Conservation (phyloP, 2,113 vertebrate species). For the Platichthys flesus region DNA sequence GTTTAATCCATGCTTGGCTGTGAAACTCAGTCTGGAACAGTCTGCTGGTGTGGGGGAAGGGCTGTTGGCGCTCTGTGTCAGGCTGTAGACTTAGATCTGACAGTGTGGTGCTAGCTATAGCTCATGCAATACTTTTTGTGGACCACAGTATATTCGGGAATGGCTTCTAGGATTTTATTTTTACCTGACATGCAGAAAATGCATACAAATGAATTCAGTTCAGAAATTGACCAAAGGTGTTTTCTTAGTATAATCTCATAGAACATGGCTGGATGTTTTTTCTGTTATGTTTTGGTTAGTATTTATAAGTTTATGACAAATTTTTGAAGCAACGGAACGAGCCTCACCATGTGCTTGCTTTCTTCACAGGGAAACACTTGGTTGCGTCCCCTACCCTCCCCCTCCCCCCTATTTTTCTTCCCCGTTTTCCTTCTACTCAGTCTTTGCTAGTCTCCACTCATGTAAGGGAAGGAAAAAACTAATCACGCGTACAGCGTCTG, state of each 20-base stretch:
- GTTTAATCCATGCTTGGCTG: conserved; percentile 69
- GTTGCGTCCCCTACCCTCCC: conserved; percentile 23
- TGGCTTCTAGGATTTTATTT: neutral
- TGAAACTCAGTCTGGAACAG: conserved; percentile 62
- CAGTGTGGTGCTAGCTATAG: conserved; percentile 66
- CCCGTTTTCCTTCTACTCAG: conserved; percentile 62
- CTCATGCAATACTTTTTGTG: conserved; percentile 17
- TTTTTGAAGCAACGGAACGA: conserved; percentile 31
- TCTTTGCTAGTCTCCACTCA: conserved; percentile 39
- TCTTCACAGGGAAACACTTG: conserved; percentile 56
- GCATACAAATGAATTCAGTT: neutral
- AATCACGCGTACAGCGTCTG: conserved; percentile 40
- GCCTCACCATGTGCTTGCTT: conserved; percentile 50
- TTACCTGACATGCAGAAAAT: neutral
- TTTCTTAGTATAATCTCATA: neutral
- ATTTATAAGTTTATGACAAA: neutral
- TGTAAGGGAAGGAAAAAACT: neutral
- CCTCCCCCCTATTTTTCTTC: conserved; percentile 58
- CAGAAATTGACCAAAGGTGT: conserved; percentile 8
- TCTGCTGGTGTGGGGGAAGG: conserved; percentile 76
- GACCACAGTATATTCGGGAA: conserved; percentile 9
- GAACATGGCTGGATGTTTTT: conserved; percentile 3
- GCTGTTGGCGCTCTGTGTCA: conserved; percentile 48
- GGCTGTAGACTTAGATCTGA: conserved; percentile 39
- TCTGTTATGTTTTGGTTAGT: neutral